phyloP scores from a whole-genome alignment of 2,113 vertebrate genomes.

The Amblyopsis rosae region DNA sequence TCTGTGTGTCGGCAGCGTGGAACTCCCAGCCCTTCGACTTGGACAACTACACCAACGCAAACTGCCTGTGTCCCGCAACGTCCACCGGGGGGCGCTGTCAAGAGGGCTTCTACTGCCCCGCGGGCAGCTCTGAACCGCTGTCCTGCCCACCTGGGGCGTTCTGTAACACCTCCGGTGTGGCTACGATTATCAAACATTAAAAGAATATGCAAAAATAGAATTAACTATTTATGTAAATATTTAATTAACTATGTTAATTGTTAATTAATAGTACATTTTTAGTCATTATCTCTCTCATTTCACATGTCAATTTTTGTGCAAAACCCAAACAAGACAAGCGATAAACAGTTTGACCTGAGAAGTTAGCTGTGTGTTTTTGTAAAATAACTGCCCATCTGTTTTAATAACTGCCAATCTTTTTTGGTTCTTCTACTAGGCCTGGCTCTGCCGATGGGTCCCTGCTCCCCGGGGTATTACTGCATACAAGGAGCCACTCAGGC shows the following conservation, averaged over 20 bases:
- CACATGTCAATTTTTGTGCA: no score
- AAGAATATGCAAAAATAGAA: neutral
- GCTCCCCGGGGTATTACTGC: constrained; percentile 86
- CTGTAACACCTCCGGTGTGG: constrained; percentile 84
- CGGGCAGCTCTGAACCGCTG: constrained; percentile 83
- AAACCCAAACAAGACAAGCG: no score
- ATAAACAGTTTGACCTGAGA: neutral
- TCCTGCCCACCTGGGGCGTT: constrained; percentile 82
- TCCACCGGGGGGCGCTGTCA: constrained; percentile 88
- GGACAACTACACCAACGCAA: constrained; percentile 92
- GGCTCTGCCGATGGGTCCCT: constrained; percentile 81
- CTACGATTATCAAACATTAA: neutral
- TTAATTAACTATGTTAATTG: no score
- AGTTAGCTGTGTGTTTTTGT: neutral
- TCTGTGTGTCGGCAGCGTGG: constrained; percentile 92
- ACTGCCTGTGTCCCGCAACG: constrained; percentile 92
- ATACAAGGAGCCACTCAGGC: constrained; percentile 73
- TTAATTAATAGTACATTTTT: no score
- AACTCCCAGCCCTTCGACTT: constrained; percentile 89
- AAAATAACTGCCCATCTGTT: neutral
- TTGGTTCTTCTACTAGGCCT: constrained; percentile 75
- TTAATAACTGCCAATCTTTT: neutral
- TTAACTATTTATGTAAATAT: no score
- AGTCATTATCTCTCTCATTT: no score
- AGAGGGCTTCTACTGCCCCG: constrained; percentile 85